A percentile compares a stretch with the other conserved stretches of the same genome.
These are phyloP conservation scores for Notamacropus eugenii DNA, from an alignment of 2,797 vertebrate species.

Conservation along the genomic window DNA sequence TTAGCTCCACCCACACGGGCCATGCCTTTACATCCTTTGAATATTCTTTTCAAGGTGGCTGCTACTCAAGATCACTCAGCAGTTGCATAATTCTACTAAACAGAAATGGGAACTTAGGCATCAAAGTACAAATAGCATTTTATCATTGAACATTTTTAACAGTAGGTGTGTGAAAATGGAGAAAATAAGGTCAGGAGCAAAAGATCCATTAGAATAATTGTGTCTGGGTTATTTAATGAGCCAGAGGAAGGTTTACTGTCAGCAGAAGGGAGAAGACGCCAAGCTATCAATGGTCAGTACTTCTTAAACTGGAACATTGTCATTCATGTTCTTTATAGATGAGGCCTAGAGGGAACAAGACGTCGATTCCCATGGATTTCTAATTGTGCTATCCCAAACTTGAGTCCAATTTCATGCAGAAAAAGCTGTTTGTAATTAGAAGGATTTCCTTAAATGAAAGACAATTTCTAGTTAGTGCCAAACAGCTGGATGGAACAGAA, in stretches of 20 bases:
- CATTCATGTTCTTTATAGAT: background rate
- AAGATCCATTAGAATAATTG: constrained; percentile 42
- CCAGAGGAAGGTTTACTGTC: constrained; percentile 21
- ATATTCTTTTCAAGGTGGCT: constrained; percentile 53
- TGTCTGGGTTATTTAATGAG: constrained; percentile 42
- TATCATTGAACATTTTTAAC: background rate
- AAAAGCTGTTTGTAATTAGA: background rate
- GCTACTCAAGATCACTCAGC: constrained; percentile 55
- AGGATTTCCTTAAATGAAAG: constrained; percentile 1
- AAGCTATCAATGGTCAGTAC: background rate
- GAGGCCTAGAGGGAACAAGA: background rate
- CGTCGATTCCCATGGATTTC: constrained; percentile 6
- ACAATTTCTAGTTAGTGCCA: constrained; percentile 29
- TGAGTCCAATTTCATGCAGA: constrained; percentile 38
- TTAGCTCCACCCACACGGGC: constrained; percentile 37
- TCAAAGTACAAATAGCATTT: constrained; percentile 70
- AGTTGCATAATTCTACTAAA: constrained; percentile 61
- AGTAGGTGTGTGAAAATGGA: constrained; percentile 26
- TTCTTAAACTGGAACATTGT: constrained; percentile 31
- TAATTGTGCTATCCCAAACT: constrained; percentile 34
- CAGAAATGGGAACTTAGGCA: constrained; percentile 63
- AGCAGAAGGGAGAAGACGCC: constrained; percentile 15
- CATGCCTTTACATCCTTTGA: constrained; percentile 59
- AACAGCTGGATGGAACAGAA: constrained; percentile 22
- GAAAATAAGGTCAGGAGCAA: constrained; percentile 54